phyloP scores from a whole-genome alignment of 2,113 vertebrate species.

The Sinocyclocheilus anshuiensis region DNA sequence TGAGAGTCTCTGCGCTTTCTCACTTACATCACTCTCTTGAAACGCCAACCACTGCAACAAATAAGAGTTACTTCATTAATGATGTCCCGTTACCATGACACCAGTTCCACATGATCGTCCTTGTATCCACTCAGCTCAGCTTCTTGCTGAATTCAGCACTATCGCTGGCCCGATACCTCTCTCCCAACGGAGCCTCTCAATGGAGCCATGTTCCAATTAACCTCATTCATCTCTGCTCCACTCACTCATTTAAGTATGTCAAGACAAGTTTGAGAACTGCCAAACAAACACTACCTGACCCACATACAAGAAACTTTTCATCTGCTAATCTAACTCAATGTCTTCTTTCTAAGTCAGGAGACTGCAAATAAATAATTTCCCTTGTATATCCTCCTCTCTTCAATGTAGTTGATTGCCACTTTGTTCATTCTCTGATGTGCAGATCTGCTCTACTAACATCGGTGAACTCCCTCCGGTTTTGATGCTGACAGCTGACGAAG shows the following conservation, averaged over 20 bases:
- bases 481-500: slow-evolving; percentile 3
- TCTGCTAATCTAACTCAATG: slow-evolving; percentile 8
- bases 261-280: slow-evolving; percentile 44
- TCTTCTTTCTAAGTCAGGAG: not conserved
- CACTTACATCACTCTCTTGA: not conserved
- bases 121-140: not conserved
- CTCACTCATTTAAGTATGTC: slow-evolving; percentile 48
- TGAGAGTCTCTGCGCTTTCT: not conserved
- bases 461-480: slow-evolving; percentile 28
- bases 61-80: not conserved
- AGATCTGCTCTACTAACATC: slow-evolving; percentile 22
- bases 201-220: slow-evolving; percentile 53
- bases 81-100: slow-evolving; percentile 32
- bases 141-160: slow-evolving; percentile 30
- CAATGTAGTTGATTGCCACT: not conserved
- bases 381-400: not conserved
- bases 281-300: slow-evolving; percentile 53
- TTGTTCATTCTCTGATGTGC: slow-evolving; percentile 4
- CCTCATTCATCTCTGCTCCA: slow-evolving; percentile 47
- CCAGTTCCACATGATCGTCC: not conserved
- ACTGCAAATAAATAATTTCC: not conserved
- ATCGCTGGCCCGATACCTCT: slow-evolving; percentile 44
- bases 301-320: slow-evolving; percentile 41
- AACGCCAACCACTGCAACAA: not conserved
- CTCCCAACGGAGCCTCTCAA: slow-evolving; percentile 38